phyloP scores from a whole-genome alignment of 2,797 vertebrate genomes.

The Malacoraja senta region DNA sequence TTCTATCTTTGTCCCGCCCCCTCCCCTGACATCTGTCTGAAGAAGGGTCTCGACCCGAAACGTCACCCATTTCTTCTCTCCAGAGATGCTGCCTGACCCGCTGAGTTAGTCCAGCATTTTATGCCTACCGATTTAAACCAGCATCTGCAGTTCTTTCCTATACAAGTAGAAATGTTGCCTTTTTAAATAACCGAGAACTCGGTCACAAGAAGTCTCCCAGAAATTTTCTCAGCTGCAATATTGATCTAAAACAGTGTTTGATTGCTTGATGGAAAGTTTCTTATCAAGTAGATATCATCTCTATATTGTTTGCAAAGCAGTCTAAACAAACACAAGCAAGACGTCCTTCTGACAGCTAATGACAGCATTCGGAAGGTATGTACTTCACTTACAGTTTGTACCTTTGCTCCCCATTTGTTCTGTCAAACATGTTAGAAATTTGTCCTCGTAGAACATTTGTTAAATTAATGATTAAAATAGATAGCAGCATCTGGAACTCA shows the following conservation, averaged over 20 bases:
- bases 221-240: neutral
- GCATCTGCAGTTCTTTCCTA: too few species aligned
- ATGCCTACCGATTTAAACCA: too few species aligned
- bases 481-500: slow-evolving; percentile 27
- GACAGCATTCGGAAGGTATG: slow-evolving; percentile 76
- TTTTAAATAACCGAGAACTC: neutral
- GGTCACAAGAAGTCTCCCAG: neutral
- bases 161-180: neutral
- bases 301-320: slow-evolving; percentile 59
- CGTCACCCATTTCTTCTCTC: too few species aligned
- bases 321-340: slow-evolving; percentile 68
- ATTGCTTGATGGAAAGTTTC: neutral
- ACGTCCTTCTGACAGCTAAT: slow-evolving; percentile 53
- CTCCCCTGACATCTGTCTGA: too few species aligned
- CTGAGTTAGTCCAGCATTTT: too few species aligned
- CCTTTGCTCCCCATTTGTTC: slow-evolving; percentile 43
- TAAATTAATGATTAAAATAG: neutral
- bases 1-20: too few species aligned
- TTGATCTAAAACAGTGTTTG: neutral
- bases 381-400: slow-evolving; percentile 54
- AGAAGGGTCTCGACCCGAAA: too few species aligned
- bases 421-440: slow-evolving; percentile 42
- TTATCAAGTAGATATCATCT: slow-evolving; percentile 58
- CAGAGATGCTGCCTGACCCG: too few species aligned
- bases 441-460: slow-evolving; percentile 6